These are phyloP conservation scores for Malurus cyaneus DNA, from an alignment of 2,113 vertebrate species.

Conservation along the genomic window DNA sequence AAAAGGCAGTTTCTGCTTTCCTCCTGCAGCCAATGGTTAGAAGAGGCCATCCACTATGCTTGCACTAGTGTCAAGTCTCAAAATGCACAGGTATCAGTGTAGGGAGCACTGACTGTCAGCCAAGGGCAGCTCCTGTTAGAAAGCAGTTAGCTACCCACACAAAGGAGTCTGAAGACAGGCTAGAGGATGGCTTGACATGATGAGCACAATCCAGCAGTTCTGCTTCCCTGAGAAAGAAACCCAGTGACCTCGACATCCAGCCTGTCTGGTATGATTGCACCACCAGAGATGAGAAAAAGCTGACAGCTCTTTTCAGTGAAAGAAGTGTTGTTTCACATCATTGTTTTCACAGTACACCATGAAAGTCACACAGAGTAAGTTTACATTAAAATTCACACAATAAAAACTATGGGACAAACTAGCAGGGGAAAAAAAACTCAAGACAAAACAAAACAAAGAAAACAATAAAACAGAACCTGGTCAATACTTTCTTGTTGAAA, in stretches of 20 bases:
- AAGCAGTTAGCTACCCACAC: neutral
- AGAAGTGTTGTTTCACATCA: neutral
- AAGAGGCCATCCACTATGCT: neutral
- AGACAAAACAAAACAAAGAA: neutral
- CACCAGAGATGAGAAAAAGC: neutral
- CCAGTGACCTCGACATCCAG: rapidly evolving
- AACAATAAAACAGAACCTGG: neutral
- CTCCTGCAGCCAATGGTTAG: neutral
- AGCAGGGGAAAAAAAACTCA: neutral
- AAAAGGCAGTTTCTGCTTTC: neutral
- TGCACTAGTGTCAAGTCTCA: neutral
- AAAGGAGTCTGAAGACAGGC: neutral
- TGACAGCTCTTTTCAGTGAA: neutral
- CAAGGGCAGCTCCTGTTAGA: neutral
- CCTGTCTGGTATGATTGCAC: rapidly evolving
- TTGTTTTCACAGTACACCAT: neutral
- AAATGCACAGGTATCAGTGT: rapidly evolving
- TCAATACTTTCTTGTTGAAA: neutral
- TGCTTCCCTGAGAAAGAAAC: neutral
- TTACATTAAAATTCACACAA: neutral
- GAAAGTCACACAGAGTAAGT: neutral
- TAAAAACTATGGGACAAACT: neutral
- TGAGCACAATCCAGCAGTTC: neutral
- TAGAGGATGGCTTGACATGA: neutral
- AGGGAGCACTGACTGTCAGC: neutral